Base-by-base conservation (phyloP, 2,888 invertebrate genomes). In the Poecilus cupreus region DNA sequence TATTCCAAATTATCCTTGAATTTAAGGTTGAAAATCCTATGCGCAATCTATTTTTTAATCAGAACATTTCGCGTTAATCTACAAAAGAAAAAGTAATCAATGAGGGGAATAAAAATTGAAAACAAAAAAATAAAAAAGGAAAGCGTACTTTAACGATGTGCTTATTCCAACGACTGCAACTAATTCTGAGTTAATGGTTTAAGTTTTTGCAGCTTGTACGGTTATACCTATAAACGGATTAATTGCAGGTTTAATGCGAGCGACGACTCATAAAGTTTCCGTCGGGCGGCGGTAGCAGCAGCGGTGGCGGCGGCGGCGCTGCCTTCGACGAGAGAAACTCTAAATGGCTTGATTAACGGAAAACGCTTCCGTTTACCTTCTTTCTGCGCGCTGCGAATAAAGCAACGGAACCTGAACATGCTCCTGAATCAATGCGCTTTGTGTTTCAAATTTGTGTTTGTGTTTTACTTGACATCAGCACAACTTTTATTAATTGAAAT, bases 141-240 rank as follows among this genome's bases (percentile, higher is more conserved):
- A 13, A 70, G 22, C 75, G 49, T 22, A 54, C 37, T 54, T 80
- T 80, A 80, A 80, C 80, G 80, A 80, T 57, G 80, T 80, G 80
- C 80, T 80, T 80, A 80, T 72, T 72, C 80, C 54, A 80, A 80
- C 80, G 80, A 72, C 80, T 80, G 80, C 80, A 80, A 80, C 80
- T 80, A 80, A 80, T 80, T 80, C 80, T 72, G 80, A 80, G 80
- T 72, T 80, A 80, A 80, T 80, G 80, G 80, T 80, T 72, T 80
- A 80, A 80, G 80, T 80, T 80, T 80, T 80, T 80, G 80, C 80
- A 80, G 80, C 72, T 80, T 80, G 80, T 80, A 32, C 72, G 70
- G 80, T 80, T 70, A 80, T 80, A 80, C 80, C 80, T 80, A 80
- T 80, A 80, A 80, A 72, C 80, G 80, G 80, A 80, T 80, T 80